Conservation (phyloP, 1,140 invertebrate genomes). For the Apolygus lucorum region DNA sequence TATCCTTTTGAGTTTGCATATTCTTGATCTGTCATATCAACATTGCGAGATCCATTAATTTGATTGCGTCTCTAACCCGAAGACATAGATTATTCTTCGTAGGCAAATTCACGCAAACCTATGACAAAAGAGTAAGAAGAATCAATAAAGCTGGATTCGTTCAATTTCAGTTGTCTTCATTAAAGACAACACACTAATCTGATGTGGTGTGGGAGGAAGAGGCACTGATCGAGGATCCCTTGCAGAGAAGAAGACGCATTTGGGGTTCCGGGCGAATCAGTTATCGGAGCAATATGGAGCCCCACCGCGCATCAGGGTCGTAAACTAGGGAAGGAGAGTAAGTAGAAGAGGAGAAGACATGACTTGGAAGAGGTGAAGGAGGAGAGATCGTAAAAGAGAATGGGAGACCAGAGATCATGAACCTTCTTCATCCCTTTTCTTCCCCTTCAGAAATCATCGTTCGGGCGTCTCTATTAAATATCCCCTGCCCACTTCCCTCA, state of each 20-base stretch:
- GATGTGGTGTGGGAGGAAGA: background rate
- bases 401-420: conserved; percentile 1
- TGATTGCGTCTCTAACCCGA: no score
- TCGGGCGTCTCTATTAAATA: background rate
- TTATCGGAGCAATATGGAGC: conserved; percentile 15
- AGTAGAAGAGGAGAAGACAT: conserved; percentile 1
- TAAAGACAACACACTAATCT: background rate
- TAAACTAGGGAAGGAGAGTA: conserved; percentile 9
- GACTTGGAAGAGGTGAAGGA: background rate
- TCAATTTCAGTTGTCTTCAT: background rate
- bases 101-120: no score
- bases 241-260: background rate
- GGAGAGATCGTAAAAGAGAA: background rate
- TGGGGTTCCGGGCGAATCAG: background rate
- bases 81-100: no score
- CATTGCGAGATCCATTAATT: no score
- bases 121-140: no score
- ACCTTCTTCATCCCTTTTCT: background rate
- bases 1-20: no score
- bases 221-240: background rate
- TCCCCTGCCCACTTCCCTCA: no score
- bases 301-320: background rate
- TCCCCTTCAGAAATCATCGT: background rate
- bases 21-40: no score
- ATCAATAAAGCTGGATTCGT: no score